phyloP scores from a whole-genome alignment of 2,888 invertebrate species.

The Agrotis ipsilon region DNA sequence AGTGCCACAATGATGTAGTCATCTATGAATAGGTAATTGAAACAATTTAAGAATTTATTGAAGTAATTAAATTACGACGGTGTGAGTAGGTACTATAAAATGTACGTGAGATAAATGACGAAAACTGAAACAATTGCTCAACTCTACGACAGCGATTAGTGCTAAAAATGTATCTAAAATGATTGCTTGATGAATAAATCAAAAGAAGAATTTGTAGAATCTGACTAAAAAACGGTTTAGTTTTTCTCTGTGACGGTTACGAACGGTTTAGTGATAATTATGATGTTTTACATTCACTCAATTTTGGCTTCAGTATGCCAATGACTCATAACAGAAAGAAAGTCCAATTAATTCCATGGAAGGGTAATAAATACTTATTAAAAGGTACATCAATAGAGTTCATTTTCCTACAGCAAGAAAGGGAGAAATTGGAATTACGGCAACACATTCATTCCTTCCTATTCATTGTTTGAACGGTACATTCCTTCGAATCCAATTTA shows the following conservation, averaged over 20 bases:
- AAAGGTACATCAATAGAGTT: conserved; percentile 8
- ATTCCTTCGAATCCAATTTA: neutral
- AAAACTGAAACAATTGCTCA: neutral
- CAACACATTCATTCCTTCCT: conserved; percentile 6
- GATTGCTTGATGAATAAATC: neutral
- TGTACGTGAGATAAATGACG: conserved; percentile 1
- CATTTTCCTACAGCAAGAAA: conserved; percentile 5
- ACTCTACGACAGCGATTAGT: neutral
- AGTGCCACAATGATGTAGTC: conserved; percentile 8
- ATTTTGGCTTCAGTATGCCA: neutral
- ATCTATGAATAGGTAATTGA: conserved; percentile 31
- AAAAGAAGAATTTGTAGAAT: neutral
- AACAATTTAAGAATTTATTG: conserved; percentile 34
- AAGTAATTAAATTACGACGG: conserved; percentile 37
- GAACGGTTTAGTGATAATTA: conserved; percentile 7
- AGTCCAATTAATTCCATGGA: neutral
- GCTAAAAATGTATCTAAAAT: conserved; percentile 3
- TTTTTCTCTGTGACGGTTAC: neutral
- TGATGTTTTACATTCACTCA: neutral
- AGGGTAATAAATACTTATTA: neutral
- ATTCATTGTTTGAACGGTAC: conserved; percentile 4
- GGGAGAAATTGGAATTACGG: conserved; percentile 8
- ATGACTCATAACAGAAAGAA: conserved; percentile 9
- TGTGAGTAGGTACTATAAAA: conserved; percentile 19
- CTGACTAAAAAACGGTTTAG: neutral